These are phyloP conservation scores for Neelides folsomi DNA, from an alignment of 2,888 invertebrate genomes.

Conservation along the genomic window DNA sequence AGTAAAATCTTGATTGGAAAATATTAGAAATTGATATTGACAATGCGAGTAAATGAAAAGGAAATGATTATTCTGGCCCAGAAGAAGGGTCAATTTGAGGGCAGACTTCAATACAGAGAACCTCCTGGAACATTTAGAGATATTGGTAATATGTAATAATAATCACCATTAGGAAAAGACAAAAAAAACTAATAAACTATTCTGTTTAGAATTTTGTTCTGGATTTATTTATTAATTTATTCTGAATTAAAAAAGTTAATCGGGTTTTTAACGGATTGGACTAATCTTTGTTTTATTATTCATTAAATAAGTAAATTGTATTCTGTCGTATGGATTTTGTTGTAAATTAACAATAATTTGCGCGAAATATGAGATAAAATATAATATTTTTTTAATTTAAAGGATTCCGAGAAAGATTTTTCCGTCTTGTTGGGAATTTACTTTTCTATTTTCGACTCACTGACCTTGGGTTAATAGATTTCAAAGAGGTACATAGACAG, in stretches of 20 bases:
- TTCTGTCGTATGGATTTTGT: no score
- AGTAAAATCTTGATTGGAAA: no score
- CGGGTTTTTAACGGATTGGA: background rate
- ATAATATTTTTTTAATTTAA: slow-evolving; percentile 35
- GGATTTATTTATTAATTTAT: no score
- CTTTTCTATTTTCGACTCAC: slow-evolving; percentile 63
- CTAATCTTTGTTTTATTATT: background rate
- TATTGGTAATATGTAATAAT: slow-evolving; percentile 16
- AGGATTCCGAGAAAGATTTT: slow-evolving; percentile 65
- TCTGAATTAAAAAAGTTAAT: no score
- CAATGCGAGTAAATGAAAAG: slow-evolving; percentile 58
- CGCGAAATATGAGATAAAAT: no score
- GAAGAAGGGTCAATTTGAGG: slow-evolving; percentile 49
- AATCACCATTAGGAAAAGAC: background rate
- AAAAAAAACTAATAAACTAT: slow-evolving; percentile 1
- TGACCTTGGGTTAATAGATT: slow-evolving; percentile 51
- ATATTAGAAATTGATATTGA: background rate
- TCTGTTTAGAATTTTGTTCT: no score
- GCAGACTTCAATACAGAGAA: slow-evolving; percentile 55
- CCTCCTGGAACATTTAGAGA: slow-evolving; percentile 35
- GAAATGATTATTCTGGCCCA: slow-evolving; percentile 53
- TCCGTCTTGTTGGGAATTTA: slow-evolving; percentile 58
- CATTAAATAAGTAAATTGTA: no score
- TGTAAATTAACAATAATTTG: no score
- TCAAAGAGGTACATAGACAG: slow-evolving; percentile 41